Conservation (phyloP, 2,888 invertebrate species). For the Silvanus unidentatus region DNA sequence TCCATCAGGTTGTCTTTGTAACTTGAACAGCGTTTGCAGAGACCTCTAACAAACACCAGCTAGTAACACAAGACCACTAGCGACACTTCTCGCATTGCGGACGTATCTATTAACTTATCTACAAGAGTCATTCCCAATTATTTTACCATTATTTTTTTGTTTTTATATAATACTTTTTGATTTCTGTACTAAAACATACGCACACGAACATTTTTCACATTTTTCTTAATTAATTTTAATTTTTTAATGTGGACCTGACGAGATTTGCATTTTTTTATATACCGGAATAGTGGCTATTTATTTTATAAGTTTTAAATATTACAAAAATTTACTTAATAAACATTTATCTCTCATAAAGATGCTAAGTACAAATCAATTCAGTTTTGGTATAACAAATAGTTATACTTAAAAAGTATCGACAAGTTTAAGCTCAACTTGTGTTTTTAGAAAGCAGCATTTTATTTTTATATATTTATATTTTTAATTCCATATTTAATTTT, state of each 20-base stretch:
- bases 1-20: conserved; percentile 17
- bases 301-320: conserved; percentile 12
- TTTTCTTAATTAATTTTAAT: conserved; percentile 34
- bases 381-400: conserved; percentile 10
- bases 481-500: conserved; percentile 16
- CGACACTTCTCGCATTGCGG: conserved; percentile 42
- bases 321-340: conserved; percentile 10
- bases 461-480: background rate
- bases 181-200: conserved; percentile 47
- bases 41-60: conserved; percentile 45
- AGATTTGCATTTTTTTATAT: conserved; percentile 10
- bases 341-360: background rate
- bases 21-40: conserved; percentile 35
- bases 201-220: conserved; percentile 44
- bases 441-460: conserved; percentile 3
- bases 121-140: conserved; percentile 43
- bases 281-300: conserved; percentile 7
- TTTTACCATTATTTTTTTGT: conserved; percentile 37
- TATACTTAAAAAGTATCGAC: conserved; percentile 8
- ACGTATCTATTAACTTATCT: conserved; percentile 42
- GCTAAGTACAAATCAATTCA: background rate
- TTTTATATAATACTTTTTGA: conserved; percentile 39
- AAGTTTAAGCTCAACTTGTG: no score
- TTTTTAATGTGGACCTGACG: conserved; percentile 38
- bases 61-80: conserved; percentile 45